Evolutionary conservation across 2,888 invertebrate genomes (phyloP), one percentile per base, ranked within the genome.

Genomic region (Syrista parreyssii): DNA sequence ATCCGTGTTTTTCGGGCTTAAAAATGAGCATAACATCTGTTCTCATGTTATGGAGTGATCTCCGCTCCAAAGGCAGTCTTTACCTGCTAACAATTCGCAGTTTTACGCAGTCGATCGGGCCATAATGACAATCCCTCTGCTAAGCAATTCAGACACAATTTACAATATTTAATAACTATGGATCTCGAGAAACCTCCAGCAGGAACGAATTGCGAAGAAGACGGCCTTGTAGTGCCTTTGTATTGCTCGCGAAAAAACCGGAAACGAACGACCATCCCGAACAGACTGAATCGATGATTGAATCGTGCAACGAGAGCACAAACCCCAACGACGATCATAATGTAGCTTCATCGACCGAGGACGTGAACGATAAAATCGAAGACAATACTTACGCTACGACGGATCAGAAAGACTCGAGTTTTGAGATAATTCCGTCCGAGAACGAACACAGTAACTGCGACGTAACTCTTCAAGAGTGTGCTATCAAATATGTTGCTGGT

Each of bases 1-100:
- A 80, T 81, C 81, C 84, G 11, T 87, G 85, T 73, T 85, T 86
- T 76, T 74, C 80, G 30, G 83, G 84, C 12, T 80, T 87, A 35
- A 55, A 76, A n/a, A 81, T 85, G 76, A 83, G 82, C 4, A 82
- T 87, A 6, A 84, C 81, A 40, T 79, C 82, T 36, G 69, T 79
- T n/a, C 75, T 80, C 15, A 76, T 79, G 76, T 77, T 81, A 40
- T 82, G 80, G 81, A 78, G 79, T 36, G 78, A 79, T 4, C 73
- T 81, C 68, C 75, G 78, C 33, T 12, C n/a, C 3, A 77, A 82
- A 36, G 78, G 78, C 9, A 76, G 73, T 72, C 33, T 72, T 4
- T 83, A 82, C 77, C 36, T 81, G 12, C 68, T 84, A 68, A 82
- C 78, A 15, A 73, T 83, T 83, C 72, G 78, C 80, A 2, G 79